These are phyloP conservation scores for Aphaenogaster rudis DNA, from an alignment of 1,140 invertebrate genomes.

Conservation along the genomic window DNA sequence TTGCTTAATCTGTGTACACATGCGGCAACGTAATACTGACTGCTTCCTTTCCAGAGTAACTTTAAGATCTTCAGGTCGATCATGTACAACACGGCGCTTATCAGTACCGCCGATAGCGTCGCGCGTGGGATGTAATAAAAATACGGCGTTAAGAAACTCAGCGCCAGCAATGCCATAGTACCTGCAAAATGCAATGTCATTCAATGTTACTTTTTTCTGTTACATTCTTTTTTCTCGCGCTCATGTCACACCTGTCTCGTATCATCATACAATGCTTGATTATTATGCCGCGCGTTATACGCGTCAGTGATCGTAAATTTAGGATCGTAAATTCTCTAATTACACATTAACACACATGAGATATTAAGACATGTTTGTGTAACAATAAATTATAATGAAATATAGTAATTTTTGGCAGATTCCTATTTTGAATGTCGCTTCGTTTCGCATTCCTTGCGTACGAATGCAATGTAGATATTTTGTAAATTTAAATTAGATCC, in stretches of 20 bases:
- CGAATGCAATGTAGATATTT: background rate
- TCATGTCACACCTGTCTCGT: background rate
- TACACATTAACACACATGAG: background rate
- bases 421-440: background rate
- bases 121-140: slow-evolving; percentile 91
- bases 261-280: background rate
- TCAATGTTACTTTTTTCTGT: background rate
- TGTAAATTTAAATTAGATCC: slow-evolving; percentile 74
- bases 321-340: slow-evolving; percentile 11
- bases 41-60: slow-evolving; percentile 89
- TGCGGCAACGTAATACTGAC: slow-evolving; percentile 83
- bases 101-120: slow-evolving; percentile 90
- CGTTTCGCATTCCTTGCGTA: background rate
- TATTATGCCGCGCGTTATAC: background rate
- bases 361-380: background rate
- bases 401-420: background rate
- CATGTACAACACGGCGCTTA: slow-evolving; percentile 91
- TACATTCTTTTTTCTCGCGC: background rate
- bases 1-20: background rate
- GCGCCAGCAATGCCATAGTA: slow-evolving; percentile 88
- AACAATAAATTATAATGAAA: slow-evolving; percentile 14
- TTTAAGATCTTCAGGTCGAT: slow-evolving; percentile 89
- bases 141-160: slow-evolving; percentile 90
- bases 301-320: background rate
- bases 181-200: slow-evolving; percentile 83